phyloP scores from a whole-genome alignment of 2,797 vertebrate species.

The Remorina albescens region DNA sequence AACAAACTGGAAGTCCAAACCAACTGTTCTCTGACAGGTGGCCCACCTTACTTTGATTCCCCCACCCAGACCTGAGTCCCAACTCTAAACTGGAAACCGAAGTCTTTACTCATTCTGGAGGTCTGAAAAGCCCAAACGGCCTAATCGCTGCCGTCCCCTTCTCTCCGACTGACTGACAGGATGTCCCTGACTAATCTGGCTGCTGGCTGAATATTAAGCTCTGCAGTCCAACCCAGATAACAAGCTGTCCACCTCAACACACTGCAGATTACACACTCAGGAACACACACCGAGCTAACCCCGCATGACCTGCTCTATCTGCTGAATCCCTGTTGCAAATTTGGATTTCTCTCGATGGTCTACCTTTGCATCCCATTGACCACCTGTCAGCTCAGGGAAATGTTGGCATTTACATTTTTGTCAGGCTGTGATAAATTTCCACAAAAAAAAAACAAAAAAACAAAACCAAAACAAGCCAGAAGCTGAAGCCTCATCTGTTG shows the following conservation, averaged over 20 bases:
- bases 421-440: too few species aligned
- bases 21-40: too few species aligned
- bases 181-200: slow-evolving; percentile 53
- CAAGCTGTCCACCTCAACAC: slow-evolving; percentile 58
- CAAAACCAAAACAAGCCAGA: too few species aligned
- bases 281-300: slow-evolving; percentile 28
- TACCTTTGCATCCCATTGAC: not conserved
- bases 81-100: not conserved
- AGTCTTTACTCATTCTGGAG: not conserved
- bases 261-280: slow-evolving; percentile 37
- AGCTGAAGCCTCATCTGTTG: not conserved
- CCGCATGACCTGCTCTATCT: slow-evolving; percentile 1
- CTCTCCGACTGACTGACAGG: slow-evolving; percentile 26
- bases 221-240: slow-evolving; percentile 54
- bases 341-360: accelerated
- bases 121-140: not conserved
- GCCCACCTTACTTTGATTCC: too few species aligned
- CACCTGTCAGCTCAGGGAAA: too few species aligned
- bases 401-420: too few species aligned
- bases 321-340: slow-evolving; percentile 6
- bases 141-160: not conserved
- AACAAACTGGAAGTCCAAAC: too few species aligned
- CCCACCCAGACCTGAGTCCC: too few species aligned
- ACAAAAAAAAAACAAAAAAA: too few species aligned
- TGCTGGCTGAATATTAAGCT: slow-evolving; percentile 57